Evolutionary conservation across 2,797 vertebrate species (phyloP), one percentile per base, ranked within the genome.

Genomic region (Rhyacichthys aspro): DNA sequence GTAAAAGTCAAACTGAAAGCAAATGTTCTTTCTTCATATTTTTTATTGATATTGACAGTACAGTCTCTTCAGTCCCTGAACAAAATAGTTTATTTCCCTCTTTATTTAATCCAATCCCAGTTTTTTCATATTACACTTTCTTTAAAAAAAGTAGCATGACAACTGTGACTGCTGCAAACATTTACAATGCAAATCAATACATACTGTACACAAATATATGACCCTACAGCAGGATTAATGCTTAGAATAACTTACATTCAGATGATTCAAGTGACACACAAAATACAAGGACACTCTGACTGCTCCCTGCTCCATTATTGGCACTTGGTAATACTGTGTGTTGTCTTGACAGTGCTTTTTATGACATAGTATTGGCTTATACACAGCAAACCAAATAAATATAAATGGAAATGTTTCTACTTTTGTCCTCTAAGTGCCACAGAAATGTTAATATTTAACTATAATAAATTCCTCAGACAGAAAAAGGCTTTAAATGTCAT

Each of bases 211-310:
- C 53, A 84, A 67, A 83, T 55, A 39, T 67, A 84, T 74, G 73
- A 55, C 85, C 79, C 71, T 76, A 76, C 70, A 88, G 59, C 90
- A 90, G 87, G 76, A 83, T 76, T 74, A 70, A 61, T 48, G 61
- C 44, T 70, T 70, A 63, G 17, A 74, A 76, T 88, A 91, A 88
- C 86, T 90, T 92, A 95, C 94, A 95, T 94, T 95, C 92, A 91
- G 78, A 93, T 91, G 85, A 87, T 84, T 92, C 71, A 88, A 70
- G 69, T 84, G 86, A 86, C 85, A 88, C 69, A 86, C 70, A 82
- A 63, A 68, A 56, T 7, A 57, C 36, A 54, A 43, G 43, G 48
- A 63, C 61, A 66, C 52, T 43, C 17, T 1, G 45, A 23, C 37
- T 55, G n/a, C 11, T 54, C 16, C 2, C 59, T 7, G 2, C 52